Base-by-base conservation (phyloP, 1,140 invertebrate species). In the Drosophila orena region DNA sequence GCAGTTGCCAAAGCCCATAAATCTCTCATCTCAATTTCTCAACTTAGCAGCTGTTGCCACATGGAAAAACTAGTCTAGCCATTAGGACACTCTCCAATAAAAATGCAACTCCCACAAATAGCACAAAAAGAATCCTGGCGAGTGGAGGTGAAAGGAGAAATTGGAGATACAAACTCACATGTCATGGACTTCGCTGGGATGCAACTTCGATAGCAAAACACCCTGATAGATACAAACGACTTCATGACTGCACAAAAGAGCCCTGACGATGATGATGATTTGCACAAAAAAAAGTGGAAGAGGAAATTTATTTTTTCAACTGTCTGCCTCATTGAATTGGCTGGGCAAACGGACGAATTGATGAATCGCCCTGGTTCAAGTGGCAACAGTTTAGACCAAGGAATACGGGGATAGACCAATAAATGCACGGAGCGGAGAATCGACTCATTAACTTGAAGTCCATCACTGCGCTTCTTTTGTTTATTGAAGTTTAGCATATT, bases 191-290 rank as follows among this genome's bases (percentile, higher is more conserved):
- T 59, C 58, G 58, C 61, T 50, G 58, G 61, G 44, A 64, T 66
- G 62, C 62, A 66, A 64, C 58, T 73, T 65, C 49, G 65, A 65
- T 66, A 56, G 69, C 68, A 46, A 72, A 52, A 50, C 60, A 55
- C 49, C 61, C 70, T 71, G 81, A 81, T 86, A 88, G 83, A 72
- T 88, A 86, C 83, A 88, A 88, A 79, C 84, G 83, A 83, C 79
- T 86, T 68, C 75, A 81, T 73, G 83, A 83, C 79, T 75, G 65
- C 79, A 89, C 83, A 76, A 83, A 58, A 76, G 79, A 79, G 55
- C 81, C 68, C 35, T 38, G 15, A 56, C 38, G 37, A 79, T 77
- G 75, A 77, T 77, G 83, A 86, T 86, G 79, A 86, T 86, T 86
- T 86, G 81, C 81, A 86, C 65, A 86, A 85, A 52, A 60, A 24